Base-by-base conservation (phyloP, 1,140 invertebrate species). In the Drosophila takahashii region DNA sequence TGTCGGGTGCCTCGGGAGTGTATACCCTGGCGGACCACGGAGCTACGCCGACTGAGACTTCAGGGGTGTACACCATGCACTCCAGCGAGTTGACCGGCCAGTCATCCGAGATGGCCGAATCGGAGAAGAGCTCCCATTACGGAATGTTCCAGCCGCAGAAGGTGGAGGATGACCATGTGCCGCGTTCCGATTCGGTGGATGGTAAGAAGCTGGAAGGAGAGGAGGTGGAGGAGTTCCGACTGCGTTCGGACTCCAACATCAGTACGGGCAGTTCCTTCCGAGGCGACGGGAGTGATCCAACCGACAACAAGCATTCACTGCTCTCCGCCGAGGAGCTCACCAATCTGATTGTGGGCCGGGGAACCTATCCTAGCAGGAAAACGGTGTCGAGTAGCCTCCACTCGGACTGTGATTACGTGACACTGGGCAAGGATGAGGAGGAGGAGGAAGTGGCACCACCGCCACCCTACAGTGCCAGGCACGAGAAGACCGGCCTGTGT, bases 381-480 rank as follows among this genome's bases (percentile, higher is more conserved):
- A 96, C 96, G 0, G 96, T 97, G 22, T 96, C 96, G 77, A 95
- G 95, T 45, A 97, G 96, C 0, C 94, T 97, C 81, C 96, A 97
- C 86, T 97, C 96, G 1, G 96, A 97, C 77, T 97, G 96, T 13
- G 97, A 98, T 90, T 98, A 98, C 86, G 96, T 97, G 0, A 96
- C 96, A 16, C 93, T 97, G 9, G 95, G 95, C 2, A 94, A 93
- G 16, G 92, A 92, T 8, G 93, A 93, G 59, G 93, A 93, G 42
- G 50, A 22, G 22, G 22, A 22, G 22, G 22, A 2, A 3, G 22
- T 2, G 22, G 93, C 92, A 75, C 92, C 93, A 3, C 93, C 93
- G 4, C 93, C 93, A 4, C 93, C 93, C 8, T 93, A 93, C 26
- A 93, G 93, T 73, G 91, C 92, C 0, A 75, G 91, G 0, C 92